Conservation (phyloP, 1,140 invertebrate genomes). For the Bombus huntii region DNA sequence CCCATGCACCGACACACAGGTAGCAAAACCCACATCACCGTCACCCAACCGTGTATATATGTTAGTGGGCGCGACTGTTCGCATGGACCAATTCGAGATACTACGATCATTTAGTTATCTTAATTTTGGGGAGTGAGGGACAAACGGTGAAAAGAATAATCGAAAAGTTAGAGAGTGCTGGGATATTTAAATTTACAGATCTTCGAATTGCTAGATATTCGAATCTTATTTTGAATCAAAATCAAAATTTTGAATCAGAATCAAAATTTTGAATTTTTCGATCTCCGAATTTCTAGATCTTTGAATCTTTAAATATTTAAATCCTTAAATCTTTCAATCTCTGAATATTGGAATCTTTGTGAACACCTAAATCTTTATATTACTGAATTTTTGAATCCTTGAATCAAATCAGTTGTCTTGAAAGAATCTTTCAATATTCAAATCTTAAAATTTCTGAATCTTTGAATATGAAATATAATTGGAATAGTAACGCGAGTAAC, state of each 20-base stretch:
- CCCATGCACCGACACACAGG: constrained; percentile 66
- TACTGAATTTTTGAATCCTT: background rate
- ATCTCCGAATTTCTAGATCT: too few species aligned
- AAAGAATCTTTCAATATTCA: background rate
- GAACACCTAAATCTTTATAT: background rate
- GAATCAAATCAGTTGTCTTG: background rate
- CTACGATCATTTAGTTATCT: background rate
- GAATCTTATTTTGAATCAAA: background rate
- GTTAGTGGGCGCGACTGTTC: constrained; percentile 60
- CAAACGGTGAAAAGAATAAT: background rate
- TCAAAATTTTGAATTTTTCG: too few species aligned
- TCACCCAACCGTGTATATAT: constrained; percentile 60
- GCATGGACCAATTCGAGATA: constrained; percentile 33
- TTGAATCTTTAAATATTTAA: too few species aligned
- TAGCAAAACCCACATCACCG: constrained; percentile 60
- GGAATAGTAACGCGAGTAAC: background rate
- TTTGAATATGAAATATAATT: too few species aligned
- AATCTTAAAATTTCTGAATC: background rate
- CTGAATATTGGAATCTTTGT: background rate
- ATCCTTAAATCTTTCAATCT: background rate
- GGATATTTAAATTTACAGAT: background rate
- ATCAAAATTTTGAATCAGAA: too few species aligned
- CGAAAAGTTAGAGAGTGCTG: background rate
- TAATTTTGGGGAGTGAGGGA: too few species aligned
- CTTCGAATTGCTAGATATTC: background rate